Evolutionary conservation across 2,113 vertebrate species (phyloP).

Genomic region (Tachycineta bicolor): DNA sequence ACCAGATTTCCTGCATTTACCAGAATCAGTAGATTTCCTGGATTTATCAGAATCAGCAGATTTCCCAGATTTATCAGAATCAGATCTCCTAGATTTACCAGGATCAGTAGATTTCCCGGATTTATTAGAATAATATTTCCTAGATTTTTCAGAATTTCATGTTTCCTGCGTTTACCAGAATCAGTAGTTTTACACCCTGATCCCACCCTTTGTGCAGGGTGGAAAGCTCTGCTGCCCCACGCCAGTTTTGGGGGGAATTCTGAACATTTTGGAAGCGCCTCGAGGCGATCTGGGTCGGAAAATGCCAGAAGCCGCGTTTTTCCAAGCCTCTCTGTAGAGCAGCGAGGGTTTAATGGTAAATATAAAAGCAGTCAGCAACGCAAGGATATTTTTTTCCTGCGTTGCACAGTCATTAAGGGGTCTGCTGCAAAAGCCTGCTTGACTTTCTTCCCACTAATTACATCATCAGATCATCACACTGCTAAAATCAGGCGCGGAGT

Average conservation of each 20-base stretch:
- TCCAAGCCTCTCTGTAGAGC: not conserved
- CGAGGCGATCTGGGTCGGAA: not conserved
- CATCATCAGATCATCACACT: conserved; percentile 89
- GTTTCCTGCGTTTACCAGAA: not conserved
- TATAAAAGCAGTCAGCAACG: not conserved
- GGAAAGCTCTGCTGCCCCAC: not conserved
- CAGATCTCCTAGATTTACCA: not conserved
- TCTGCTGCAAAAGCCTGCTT: conserved; percentile 79
- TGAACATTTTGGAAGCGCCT: not conserved
- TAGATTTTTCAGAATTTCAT: not conserved
- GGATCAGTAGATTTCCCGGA: too few species aligned
- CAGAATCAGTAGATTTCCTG: not conserved
- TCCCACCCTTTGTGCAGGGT: too few species aligned
- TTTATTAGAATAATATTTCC: too few species aligned
- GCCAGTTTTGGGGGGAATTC: not conserved
- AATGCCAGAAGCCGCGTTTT: not conserved
- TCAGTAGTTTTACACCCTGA: fast-evolving
- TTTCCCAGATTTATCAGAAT: not conserved
- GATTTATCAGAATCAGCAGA: not conserved
- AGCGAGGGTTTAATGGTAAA: not conserved
- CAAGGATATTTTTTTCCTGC: conserved; percentile 45
- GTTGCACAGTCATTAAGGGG: conserved; percentile 81
- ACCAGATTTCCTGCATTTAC: too few species aligned
- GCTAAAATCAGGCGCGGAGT: conserved; percentile 83
- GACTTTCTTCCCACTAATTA: conserved; percentile 89